These are phyloP conservation scores for Scaptomyza polygonia DNA, from an alignment of 2,888 invertebrate genomes.

Conservation along the genomic window DNA sequence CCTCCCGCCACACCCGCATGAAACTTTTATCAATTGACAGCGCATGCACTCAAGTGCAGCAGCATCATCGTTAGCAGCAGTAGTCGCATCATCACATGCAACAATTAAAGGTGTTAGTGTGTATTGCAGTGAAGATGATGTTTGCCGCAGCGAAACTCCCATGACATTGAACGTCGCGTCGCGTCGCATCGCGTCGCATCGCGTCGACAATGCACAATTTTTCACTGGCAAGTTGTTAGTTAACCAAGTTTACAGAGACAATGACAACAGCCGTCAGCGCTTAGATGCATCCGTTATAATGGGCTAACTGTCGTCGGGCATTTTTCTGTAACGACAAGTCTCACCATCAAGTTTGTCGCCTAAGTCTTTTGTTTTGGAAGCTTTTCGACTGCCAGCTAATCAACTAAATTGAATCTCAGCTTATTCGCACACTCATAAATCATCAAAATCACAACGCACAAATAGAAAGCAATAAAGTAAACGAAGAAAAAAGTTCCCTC, in stretches of 20 bases:
- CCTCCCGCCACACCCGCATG: constrained; percentile 27
- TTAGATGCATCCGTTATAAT: constrained; percentile 76
- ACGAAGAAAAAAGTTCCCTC: constrained; percentile 2
- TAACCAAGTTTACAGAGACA: constrained; percentile 61
- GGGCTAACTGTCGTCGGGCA: constrained; percentile 66
- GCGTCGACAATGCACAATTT: constrained; percentile 55
- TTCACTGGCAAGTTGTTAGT: constrained; percentile 39
- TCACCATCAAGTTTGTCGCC: constrained; percentile 40
- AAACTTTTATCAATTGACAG: constrained; percentile 73
- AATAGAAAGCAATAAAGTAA: constrained; percentile 53
- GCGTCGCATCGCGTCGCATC: constrained; percentile 2
- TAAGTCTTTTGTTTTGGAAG: constrained; percentile 46
- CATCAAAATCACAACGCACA: constrained; percentile 51
- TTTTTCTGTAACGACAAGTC: constrained; percentile 44
- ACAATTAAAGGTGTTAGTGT: constrained; percentile 65
- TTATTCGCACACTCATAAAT: constrained; percentile 45
- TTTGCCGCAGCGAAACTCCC: constrained; percentile 62
- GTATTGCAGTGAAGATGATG: constrained; percentile 40
- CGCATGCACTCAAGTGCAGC: constrained; percentile 59
- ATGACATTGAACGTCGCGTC: constrained; percentile 77
- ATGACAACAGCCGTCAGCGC: constrained; percentile 64
- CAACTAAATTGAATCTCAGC: constrained; percentile 51
- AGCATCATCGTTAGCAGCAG: constrained; percentile 22
- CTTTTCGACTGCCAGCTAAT: constrained; percentile 45
- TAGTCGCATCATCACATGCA: constrained; percentile 52